Conservation (phyloP, 1,140 invertebrate genomes). For the Acyrthosiphon pisum region DNA sequence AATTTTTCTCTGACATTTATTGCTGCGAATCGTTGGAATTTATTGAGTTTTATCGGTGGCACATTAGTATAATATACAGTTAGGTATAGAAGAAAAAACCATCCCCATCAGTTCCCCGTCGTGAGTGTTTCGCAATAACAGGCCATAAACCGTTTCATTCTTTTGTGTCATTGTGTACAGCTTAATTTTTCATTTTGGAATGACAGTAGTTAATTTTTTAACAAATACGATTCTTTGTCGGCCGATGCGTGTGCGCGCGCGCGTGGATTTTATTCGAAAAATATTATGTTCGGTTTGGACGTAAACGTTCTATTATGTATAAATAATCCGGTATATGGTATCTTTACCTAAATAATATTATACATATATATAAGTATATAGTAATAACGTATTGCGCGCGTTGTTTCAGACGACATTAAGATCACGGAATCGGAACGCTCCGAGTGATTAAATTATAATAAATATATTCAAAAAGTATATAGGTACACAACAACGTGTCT, state of each 20-base stretch:
- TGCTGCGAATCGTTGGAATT: neutral
- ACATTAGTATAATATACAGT: neutral
- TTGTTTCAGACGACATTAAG: constrained; percentile 29
- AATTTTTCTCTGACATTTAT: neutral
- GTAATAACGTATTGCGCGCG: neutral
- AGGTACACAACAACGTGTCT: neutral
- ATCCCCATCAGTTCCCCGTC: neutral
- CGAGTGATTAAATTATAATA: constrained; percentile 23
- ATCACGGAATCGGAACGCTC: constrained; percentile 23
- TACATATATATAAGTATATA: neutral
- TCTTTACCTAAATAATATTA: neutral
- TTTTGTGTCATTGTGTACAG: neutral
- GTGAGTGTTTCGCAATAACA: neutral
- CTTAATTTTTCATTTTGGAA: neutral
- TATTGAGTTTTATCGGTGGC: neutral
- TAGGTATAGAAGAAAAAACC: neutral
- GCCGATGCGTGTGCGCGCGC: neutral
- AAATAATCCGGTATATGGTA: neutral
- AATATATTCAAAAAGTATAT: constrained; percentile 29
- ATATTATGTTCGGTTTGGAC: neutral
- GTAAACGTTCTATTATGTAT: neutral
- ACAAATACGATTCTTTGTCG: neutral
- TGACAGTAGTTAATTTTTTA: constrained; percentile 17
- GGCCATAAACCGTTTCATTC: neutral
- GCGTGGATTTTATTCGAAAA: neutral